phyloP scores from a whole-genome alignment of 2,888 invertebrate genomes.

The Belgica antarctica region DNA sequence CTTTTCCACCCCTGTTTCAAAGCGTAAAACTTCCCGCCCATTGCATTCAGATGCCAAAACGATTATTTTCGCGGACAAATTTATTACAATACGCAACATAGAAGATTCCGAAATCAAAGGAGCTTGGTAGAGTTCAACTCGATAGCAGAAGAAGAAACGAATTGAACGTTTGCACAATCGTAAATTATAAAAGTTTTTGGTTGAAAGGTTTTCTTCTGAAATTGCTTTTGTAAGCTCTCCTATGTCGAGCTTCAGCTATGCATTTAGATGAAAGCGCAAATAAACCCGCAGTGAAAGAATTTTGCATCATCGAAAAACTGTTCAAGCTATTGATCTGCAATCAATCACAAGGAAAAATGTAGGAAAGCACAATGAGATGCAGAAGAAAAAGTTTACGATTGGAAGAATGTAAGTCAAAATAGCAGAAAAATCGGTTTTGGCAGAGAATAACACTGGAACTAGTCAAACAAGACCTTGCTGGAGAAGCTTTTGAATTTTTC shows the following conservation, averaged over 20 bases:
- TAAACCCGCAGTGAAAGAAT: background rate
- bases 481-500: background rate
- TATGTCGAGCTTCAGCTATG: background rate
- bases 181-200: constrained; percentile 9
- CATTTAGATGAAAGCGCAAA: background rate
- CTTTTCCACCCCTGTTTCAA: no score
- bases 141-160: background rate
- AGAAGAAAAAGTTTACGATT: background rate
- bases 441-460: background rate
- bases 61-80: no score
- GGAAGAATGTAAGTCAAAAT: background rate
- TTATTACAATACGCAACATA: no score
- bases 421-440: background rate
- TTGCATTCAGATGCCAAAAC: no score
- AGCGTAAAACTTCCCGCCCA: no score
- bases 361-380: constrained; percentile 1
- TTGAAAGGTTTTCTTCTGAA: background rate
- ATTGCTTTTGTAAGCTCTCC: background rate
- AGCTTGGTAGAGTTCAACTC: no score
- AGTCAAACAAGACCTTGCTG: background rate
- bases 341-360: background rate
- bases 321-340: background rate
- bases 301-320: background rate
- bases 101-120: no score
- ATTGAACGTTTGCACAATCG: background rate